These are phyloP conservation scores for Salticus scenicus DNA, from an alignment of 2,888 invertebrate species.

Conservation along the genomic window DNA sequence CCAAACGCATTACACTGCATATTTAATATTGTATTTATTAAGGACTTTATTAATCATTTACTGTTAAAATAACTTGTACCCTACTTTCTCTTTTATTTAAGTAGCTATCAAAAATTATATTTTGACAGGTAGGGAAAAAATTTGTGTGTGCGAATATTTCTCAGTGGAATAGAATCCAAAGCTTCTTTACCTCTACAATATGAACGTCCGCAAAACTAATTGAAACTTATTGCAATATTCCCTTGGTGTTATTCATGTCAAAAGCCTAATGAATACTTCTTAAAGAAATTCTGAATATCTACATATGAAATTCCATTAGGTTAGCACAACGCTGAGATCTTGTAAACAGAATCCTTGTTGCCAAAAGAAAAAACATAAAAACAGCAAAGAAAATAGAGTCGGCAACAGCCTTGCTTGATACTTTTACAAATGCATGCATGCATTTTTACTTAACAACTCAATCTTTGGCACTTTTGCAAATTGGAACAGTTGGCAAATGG, in stretches of 20 bases:
- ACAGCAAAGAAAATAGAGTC: neutral
- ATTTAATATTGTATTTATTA: too few species aligned
- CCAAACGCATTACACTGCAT: too few species aligned
- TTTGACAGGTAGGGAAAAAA: neutral
- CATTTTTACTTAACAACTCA: constrained; percentile 8
- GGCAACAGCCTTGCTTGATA: neutral
- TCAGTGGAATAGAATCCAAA: too few species aligned
- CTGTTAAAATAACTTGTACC: neutral
- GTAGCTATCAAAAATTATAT: neutral
- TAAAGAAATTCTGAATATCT: neutral
- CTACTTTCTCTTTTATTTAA: neutral
- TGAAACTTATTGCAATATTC: constrained; percentile 5
- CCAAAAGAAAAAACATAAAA: neutral
- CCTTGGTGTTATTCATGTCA: neutral
- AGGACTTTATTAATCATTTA: neutral
- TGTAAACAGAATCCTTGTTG: neutral
- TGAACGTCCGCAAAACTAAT: constrained; percentile 8
- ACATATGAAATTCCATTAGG: neutral
- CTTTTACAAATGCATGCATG: constrained; percentile 8
- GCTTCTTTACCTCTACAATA: too few species aligned
- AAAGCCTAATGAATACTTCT: neutral
- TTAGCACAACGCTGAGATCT: neutral
- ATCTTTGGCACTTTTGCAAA: constrained; percentile 16
- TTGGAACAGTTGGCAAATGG: constrained; percentile 15
- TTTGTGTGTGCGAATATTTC: too few species aligned